phyloP scores from a whole-genome alignment of 2,113 vertebrate genomes.

The Chionodraco myersi region DNA sequence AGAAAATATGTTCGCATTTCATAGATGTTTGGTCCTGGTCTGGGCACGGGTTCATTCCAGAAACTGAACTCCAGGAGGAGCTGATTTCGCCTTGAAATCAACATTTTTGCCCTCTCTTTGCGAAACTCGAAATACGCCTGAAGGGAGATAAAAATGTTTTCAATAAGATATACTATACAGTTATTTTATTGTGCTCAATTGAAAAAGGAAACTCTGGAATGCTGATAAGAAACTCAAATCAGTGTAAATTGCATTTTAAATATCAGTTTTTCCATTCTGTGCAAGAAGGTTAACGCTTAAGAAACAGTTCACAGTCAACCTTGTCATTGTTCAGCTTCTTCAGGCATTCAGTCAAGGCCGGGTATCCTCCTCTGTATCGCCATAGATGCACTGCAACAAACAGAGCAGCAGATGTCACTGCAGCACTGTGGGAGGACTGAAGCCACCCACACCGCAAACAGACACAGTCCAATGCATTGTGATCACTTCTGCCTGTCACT shows the following conservation, averaged over 20 bases:
- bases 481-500: not conserved
- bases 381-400: conserved; percentile 92
- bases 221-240: not conserved
- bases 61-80: conserved; percentile 97
- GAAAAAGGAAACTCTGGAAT: not conserved
- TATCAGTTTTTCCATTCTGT: not conserved
- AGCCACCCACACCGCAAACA: conserved; percentile 15
- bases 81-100: conserved; percentile 93
- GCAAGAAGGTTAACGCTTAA: not conserved
- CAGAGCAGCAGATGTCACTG: conserved; percentile 78
- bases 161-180: not conserved
- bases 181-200: not conserved
- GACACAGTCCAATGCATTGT: conserved; percentile 1
- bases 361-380: conserved; percentile 95
- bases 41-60: conserved; percentile 94
- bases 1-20: conserved; percentile 93
- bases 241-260: not conserved
- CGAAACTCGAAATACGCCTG: conserved; percentile 92
- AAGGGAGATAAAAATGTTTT: not conserved
- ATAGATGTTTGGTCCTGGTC: conserved; percentile 91
- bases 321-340: conserved; percentile 89
- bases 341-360: conserved; percentile 92
- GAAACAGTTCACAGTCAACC: conserved; percentile 75
- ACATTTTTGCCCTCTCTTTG: conserved; percentile 91
- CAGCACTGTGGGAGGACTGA: conserved; percentile 25